Base-by-base conservation (phyloP, 2,888 invertebrate species). In the Ormia ochracea region DNA sequence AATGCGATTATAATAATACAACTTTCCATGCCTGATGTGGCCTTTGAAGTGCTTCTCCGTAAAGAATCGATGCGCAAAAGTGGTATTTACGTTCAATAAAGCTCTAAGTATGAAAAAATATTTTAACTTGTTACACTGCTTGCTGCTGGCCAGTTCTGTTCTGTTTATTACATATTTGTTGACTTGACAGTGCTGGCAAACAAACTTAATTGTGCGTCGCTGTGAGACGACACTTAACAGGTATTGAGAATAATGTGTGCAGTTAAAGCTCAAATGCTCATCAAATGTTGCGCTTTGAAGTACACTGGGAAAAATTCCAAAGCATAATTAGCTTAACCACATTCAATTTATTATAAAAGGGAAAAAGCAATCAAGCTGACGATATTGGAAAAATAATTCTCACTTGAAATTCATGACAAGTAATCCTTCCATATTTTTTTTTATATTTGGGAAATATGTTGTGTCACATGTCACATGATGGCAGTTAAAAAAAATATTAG, bases 81-180 rank as follows among this genome's bases (percentile, higher is more conserved):
- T 56, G 38, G 5, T 74, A 41, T 74, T 74, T 59, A 68, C 66
- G 68, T 68, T 56, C 17, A 61, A 54, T 54, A 52, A 65, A 65
- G 38, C 65, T 78, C 58, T 43, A 50, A 54, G 75, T 31, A 52
- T 10, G 14, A 52, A 59, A 50, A 41, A 33, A 12, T 33, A n/a
- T 54, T 43, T 68, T 10, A 48, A 10, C 12, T 28, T 45, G 5
- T 48, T 50, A 65, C 12, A 9, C 12, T 28, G 14, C 7, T 19
- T 5, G 38, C 17, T 41, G 14, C 7, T 19, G 10, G 38, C 17
- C 54, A 21, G 28, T 14, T 69, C 48, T 70, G n/a, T n/a, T n/a
- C 69, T 63, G 31, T 56, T 31, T 58, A 28, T 26, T 41, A n/a
- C 54, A 12, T 3, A 21, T 41, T 50, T 63, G 21, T 52, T 38